These are phyloP conservation scores for Notoglanidium macrostoma DNA, from an alignment of 2,797 vertebrate species.

Conservation along the genomic window DNA sequence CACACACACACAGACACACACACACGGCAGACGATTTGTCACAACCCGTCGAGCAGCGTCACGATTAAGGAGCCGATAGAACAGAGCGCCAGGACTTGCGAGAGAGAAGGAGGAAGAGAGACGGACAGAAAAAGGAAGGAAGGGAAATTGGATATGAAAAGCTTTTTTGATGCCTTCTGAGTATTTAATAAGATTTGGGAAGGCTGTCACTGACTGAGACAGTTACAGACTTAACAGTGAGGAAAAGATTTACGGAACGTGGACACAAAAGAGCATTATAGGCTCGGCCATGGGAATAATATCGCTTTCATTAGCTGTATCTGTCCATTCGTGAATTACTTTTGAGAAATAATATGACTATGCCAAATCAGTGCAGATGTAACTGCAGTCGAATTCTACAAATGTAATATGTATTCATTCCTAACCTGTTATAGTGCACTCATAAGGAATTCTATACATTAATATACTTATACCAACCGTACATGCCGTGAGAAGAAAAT, in stretches of 20 bases:
- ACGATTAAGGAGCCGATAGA: constrained; percentile 26
- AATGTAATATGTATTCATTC: background rate
- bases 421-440: background rate
- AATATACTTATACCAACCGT: background rate
- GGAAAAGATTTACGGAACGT: background rate
- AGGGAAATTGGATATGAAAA: constrained; percentile 22
- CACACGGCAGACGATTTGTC: constrained; percentile 35
- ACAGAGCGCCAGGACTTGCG: background rate
- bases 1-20: constrained; percentile 25
- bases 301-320: background rate
- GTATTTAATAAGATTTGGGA: constrained; percentile 36
- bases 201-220: constrained; percentile 37
- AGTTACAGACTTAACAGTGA: constrained; percentile 34
- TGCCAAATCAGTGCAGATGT: background rate
- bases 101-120: constrained; percentile 2
- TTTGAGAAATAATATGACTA: background rate
- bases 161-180: constrained; percentile 19
- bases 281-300: background rate
- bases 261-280: background rate
- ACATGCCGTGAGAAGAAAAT: background rate
- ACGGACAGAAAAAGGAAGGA: background rate
- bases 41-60: constrained; percentile 20
- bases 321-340: background rate
- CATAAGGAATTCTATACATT: background rate
- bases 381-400: background rate